These are phyloP conservation scores for Prietella phreatophila DNA, from an alignment of 2,113 vertebrate species.

Conservation along the genomic window DNA sequence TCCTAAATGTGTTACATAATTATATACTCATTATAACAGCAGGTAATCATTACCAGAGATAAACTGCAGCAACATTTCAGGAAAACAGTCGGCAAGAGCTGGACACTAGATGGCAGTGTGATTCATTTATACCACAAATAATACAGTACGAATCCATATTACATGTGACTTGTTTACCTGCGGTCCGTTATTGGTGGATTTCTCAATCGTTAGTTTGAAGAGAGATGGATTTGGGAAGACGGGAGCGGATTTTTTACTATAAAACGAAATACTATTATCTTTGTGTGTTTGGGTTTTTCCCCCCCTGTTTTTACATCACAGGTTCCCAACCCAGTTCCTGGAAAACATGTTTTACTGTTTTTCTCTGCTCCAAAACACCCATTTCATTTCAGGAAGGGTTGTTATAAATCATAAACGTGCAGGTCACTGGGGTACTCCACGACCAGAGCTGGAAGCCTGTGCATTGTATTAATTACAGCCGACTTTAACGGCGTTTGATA, in stretches of 20 bases:
- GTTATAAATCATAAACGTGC: neutral
- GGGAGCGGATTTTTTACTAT: neutral
- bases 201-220: neutral
- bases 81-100: neutral
- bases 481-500: neutral
- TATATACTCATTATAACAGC: conserved; percentile 19
- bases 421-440: no score
- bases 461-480: neutral
- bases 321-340: neutral
- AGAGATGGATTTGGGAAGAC: neutral
- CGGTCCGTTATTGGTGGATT: neutral
- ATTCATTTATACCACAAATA: neutral
- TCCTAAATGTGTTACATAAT: conserved; percentile 25
- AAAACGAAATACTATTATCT: neutral
- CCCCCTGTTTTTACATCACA: no score
- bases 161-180: neutral
- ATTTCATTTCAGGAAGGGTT: neutral
- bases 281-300: neutral
- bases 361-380: neutral
- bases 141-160: no score
- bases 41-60: conserved; percentile 23
- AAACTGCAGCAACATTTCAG: conserved; percentile 5
- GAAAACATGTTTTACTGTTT: neutral
- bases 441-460: neutral
- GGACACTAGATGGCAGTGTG: conserved; percentile 50